These are phyloP conservation scores for Oncorhynchus clarkii DNA, from an alignment of 2,113 vertebrate genomes.

Conservation along the genomic window DNA sequence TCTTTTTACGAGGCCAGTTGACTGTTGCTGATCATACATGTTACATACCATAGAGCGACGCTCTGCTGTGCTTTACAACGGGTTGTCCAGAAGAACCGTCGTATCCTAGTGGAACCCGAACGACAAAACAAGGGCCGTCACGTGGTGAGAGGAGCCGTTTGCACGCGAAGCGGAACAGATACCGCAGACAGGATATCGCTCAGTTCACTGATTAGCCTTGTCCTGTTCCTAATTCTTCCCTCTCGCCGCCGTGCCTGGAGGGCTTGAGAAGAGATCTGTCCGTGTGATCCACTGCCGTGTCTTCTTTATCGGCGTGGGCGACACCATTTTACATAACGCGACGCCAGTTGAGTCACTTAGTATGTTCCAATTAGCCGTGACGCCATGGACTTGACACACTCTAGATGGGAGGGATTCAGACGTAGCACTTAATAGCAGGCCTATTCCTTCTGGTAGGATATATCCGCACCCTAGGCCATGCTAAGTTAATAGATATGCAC, in stretches of 20 bases:
- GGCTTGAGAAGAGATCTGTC: neutral
- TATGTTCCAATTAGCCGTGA: constrained; percentile 29
- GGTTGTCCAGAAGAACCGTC: too few relatives aligned
- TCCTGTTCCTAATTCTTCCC: constrained; percentile 3
- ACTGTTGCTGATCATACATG: neutral
- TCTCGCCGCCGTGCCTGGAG: neutral
- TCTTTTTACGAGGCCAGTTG: too few relatives aligned
- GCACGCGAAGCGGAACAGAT: too few relatives aligned
- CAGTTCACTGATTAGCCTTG: neutral
- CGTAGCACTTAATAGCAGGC: constrained; percentile 1
- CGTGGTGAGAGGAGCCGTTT: neutral
- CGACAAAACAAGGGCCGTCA: too few relatives aligned
- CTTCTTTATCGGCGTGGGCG: constrained; percentile 10
- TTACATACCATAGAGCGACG: neutral
- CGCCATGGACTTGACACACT: constrained; percentile 14
- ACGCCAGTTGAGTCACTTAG: constrained; percentile 35
- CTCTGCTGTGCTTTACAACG: neutral
- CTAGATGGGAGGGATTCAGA: constrained; percentile 6
- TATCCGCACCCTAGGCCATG: neutral
- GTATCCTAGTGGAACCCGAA: neutral
- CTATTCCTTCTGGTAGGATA: neutral
- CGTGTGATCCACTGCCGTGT: neutral
- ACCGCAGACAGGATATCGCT: too few relatives aligned
- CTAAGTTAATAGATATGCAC: neutral
- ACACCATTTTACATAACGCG: constrained; percentile 28